These are phyloP conservation scores for Caranx ignobilis DNA, from an alignment of 2,113 vertebrate species.

Conservation along the genomic window DNA sequence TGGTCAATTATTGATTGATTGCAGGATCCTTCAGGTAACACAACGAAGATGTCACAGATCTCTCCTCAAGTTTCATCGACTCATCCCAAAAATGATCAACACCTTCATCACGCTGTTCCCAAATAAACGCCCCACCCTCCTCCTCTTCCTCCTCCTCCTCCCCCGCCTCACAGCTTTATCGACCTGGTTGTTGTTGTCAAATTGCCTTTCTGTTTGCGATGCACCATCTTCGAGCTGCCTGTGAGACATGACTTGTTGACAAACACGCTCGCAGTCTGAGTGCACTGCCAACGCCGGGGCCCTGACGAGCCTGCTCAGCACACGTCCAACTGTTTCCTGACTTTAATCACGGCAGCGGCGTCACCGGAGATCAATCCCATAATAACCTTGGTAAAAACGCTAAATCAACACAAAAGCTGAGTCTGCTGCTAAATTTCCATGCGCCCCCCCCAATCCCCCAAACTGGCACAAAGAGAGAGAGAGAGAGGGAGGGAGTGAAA, in stretches of 20 bases:
- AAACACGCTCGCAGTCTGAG: constrained; percentile 50
- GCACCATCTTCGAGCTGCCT: constrained; percentile 32
- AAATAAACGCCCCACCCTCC: not conserved
- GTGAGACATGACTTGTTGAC: constrained; percentile 62
- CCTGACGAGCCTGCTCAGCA: constrained; percentile 59
- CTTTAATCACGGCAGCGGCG: constrained; percentile 66
- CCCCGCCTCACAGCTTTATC: constrained; percentile 31
- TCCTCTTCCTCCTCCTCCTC: not conserved
- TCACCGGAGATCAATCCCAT: constrained; percentile 68
- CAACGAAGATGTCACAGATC: no score
- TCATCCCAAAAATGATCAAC: constrained; percentile 19
- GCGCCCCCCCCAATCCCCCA: not conserved
- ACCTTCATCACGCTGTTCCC: not conserved
- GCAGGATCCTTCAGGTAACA: not conserved
- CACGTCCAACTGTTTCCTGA: constrained; percentile 50
- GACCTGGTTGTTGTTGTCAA: constrained; percentile 59
- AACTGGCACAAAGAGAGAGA: not conserved
- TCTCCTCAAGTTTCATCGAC: not conserved
- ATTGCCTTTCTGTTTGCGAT: constrained; percentile 42
- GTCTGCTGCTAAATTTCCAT: constrained; percentile 11
- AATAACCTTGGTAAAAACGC: constrained; percentile 57
- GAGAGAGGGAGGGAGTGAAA: constrained; percentile 6
- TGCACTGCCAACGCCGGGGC: constrained; percentile 12
- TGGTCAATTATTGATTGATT: not conserved
- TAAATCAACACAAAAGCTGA: constrained; percentile 63